phyloP scores from a whole-genome alignment of 2,113 vertebrate species.

The Nettapus auritus region DNA sequence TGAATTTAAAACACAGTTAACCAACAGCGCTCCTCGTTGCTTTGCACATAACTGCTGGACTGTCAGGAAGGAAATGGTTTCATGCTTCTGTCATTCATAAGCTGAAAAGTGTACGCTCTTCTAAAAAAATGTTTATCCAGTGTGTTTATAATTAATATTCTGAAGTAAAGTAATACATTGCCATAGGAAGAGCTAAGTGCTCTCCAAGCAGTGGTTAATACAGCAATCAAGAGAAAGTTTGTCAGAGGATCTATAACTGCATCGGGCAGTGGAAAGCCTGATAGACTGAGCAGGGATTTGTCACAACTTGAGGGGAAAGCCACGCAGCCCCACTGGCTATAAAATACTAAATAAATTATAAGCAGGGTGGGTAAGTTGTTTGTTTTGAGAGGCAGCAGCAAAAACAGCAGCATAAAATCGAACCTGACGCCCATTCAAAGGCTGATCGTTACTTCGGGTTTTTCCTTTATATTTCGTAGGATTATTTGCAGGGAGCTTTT shows the following conservation, averaged over 20 bases:
- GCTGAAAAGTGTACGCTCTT: constrained; percentile 43
- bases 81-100: constrained; percentile 63
- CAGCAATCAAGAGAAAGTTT: background rate
- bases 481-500: background rate
- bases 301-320: constrained; percentile 2
- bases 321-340: background rate
- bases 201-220: background rate
- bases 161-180: background rate
- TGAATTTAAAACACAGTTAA: constrained; percentile 72
- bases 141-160: constrained; percentile 38
- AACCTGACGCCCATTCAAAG: constrained; percentile 31
- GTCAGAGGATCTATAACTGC: background rate
- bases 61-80: constrained; percentile 61
- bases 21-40: constrained; percentile 62
- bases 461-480: background rate
- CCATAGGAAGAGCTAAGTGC: background rate
- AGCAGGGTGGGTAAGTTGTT: background rate
- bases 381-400: constrained; percentile 24
- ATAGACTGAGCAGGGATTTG: background rate
- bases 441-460: background rate
- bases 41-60: constrained; percentile 55
- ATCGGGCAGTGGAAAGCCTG: background rate
- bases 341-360: constrained; percentile 60
- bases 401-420: background rate
- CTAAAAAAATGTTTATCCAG: background rate